phyloP scores from a whole-genome alignment of 2,888 invertebrate genomes.

The Calameuta idolon region DNA sequence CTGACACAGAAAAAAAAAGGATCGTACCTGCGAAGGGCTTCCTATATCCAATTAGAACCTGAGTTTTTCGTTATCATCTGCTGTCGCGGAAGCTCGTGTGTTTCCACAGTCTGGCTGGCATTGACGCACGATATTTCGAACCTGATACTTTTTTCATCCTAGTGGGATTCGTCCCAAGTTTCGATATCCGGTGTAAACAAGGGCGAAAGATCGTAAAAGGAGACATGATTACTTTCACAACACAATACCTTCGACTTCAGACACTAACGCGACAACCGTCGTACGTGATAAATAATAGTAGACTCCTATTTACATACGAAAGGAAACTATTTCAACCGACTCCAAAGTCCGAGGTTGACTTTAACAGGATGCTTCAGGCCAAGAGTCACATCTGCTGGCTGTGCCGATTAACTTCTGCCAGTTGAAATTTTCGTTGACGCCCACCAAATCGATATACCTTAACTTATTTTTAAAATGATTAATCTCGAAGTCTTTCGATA shows the following conservation, averaged over 20 bases:
- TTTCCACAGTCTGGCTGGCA: neutral
- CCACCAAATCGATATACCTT: neutral
- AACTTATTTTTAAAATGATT: neutral
- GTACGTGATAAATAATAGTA: neutral
- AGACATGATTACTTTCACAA: neutral
- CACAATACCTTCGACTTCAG: neutral
- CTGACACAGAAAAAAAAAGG: slow-evolving; percentile 57
- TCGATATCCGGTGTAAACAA: neutral
- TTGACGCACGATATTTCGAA: neutral
- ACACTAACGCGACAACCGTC: neutral
- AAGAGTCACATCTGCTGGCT: neutral
- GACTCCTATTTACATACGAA: slow-evolving; percentile 5
- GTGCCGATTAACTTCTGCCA: neutral
- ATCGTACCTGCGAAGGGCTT: slow-evolving; percentile 49
- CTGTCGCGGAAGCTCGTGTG: slow-evolving; percentile 11
- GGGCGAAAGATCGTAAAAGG: neutral
- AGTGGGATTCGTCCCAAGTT: neutral
- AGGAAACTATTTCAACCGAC: slow-evolving; percentile 22
- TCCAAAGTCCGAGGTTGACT: slow-evolving; percentile 32
- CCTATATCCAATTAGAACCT: slow-evolving; percentile 59
- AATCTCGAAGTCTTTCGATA: neutral
- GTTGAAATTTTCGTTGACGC: neutral
- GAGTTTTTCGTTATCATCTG: slow-evolving; percentile 48
- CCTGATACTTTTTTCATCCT: neutral
- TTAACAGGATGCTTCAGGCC: neutral